phyloP scores from a whole-genome alignment of 2,888 invertebrate species.

The Spicauda simplicius region DNA sequence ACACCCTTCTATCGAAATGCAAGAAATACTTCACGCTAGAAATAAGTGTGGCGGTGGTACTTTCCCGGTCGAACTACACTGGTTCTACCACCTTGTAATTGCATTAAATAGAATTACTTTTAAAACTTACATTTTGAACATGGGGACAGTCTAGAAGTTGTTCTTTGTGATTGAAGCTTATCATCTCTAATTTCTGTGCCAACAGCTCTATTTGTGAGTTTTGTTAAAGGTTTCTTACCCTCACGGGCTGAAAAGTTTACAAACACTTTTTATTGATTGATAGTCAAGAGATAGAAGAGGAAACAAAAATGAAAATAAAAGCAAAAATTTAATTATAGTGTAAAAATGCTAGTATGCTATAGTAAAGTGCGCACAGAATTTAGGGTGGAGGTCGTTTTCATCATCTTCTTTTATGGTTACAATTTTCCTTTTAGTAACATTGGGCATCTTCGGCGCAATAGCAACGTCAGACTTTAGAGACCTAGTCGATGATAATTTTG shows the following conservation, averaged over 20 bases:
- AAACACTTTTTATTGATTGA: neutral
- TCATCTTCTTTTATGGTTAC: conserved; percentile 71
- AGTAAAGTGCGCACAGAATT: conserved; percentile 58
- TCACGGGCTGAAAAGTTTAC: conserved; percentile 50
- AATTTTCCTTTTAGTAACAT: conserved; percentile 63
- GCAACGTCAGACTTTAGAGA: conserved; percentile 55
- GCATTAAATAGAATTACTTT: too few species aligned
- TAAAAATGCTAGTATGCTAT: neutral
- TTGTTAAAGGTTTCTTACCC: conserved; percentile 45
- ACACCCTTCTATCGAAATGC: too few species aligned
- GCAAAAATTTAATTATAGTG: neutral
- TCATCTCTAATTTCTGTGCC: conserved; percentile 52
- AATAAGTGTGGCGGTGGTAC: too few species aligned
- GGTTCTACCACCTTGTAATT: too few species aligned
- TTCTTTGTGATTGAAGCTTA: conserved; percentile 50
- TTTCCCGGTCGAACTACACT: too few species aligned
- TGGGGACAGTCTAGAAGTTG: conserved; percentile 53
- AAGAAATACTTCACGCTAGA: too few species aligned
- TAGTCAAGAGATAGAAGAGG: too few species aligned
- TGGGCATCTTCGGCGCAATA: conserved; percentile 47
- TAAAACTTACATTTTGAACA: conserved; percentile 57
- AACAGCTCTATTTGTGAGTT: conserved; percentile 50
- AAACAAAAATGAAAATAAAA: conserved; percentile 9
- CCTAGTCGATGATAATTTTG: conserved; percentile 51
- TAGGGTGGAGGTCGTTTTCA: conserved; percentile 59